phyloP scores from a whole-genome alignment of 2,888 invertebrate genomes.

The Agriopis leucophaearia region DNA sequence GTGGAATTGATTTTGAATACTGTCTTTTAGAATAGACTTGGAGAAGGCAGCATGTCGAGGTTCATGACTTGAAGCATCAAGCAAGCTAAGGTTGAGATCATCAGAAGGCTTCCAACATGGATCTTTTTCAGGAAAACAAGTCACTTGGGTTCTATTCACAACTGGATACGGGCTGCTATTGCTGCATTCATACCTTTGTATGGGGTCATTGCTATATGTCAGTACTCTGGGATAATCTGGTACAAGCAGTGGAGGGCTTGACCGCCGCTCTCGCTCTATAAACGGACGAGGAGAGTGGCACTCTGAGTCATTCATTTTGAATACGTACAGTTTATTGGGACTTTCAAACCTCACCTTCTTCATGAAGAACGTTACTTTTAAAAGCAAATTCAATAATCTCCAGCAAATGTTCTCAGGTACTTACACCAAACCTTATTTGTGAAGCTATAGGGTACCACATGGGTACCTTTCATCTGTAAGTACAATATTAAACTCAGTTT shows the following conservation, averaged over 20 bases:
- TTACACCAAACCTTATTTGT: not conserved
- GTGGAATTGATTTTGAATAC: conserved; percentile 33
- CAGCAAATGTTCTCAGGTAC: not conserved
- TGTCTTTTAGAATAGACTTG: conserved; percentile 47
- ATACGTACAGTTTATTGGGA: conserved; percentile 52
- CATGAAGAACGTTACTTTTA: conserved; percentile 59
- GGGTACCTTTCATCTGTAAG: not conserved
- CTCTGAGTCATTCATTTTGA: conserved; percentile 69
- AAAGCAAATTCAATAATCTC: conserved; percentile 32
- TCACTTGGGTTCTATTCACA: conserved; percentile 63
- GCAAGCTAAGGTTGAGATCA: conserved; percentile 76
- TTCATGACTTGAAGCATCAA: conserved; percentile 64
- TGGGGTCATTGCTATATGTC: conserved; percentile 65
- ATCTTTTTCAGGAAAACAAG: conserved; percentile 44
- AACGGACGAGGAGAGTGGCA: conserved; percentile 80
- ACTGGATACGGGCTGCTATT: conserved; percentile 73
- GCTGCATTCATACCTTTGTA: conserved; percentile 70
- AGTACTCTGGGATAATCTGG: conserved; percentile 55
- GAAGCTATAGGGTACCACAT: not conserved
- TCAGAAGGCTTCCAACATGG: conserved; percentile 65
- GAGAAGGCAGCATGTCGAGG: conserved; percentile 51
- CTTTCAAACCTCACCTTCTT: conserved; percentile 81
- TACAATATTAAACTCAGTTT: not conserved
- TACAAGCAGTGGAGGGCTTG: conserved; percentile 51
- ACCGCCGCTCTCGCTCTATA: conserved; percentile 58